Percentiles rank a stretch among this genome's conserved stretches.
Evolutionary conservation across 1,140 invertebrate species (phyloP).

Genomic region (Aphaenogaster rudis): DNA sequence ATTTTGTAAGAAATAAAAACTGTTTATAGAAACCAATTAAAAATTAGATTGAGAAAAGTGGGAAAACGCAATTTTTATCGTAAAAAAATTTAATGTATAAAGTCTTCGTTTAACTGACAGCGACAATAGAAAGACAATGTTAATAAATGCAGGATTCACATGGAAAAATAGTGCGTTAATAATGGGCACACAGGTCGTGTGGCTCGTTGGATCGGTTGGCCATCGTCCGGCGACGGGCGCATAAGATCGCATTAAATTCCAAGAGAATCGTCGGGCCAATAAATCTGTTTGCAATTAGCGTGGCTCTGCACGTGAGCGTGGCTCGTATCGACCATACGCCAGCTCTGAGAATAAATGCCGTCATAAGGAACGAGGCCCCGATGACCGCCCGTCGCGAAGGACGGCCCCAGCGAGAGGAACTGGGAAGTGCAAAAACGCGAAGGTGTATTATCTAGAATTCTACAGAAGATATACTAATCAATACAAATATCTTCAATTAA

Average conservation of each 20-base stretch:
- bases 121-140: constrained; percentile 28
- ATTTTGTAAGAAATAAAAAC: not conserved
- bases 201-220: constrained; percentile 38
- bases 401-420: constrained; percentile 68
- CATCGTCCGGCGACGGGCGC: constrained; percentile 25
- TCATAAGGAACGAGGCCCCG: constrained; percentile 81
- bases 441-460: constrained; percentile 34
- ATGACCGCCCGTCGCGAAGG: constrained; percentile 83
- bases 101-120: not conserved
- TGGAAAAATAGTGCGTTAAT: constrained; percentile 41
- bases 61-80: not conserved
- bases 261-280: constrained; percentile 78
- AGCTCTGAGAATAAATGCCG: constrained; percentile 82
- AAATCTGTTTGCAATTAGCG: constrained; percentile 87
- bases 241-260: constrained; percentile 74
- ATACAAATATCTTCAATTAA: constrained; percentile 13
- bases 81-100: not conserved
- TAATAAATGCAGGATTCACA: constrained; percentile 45
- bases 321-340: constrained; percentile 62
- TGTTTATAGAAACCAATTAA: not conserved
- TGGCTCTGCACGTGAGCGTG: constrained; percentile 82
- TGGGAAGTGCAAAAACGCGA: not conserved
- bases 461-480: not conserved
- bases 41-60: not conserved
- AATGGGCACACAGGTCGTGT: not conserved